Percentiles rank a stretch among this genome's conserved stretches.
Conservation (phyloP, 1,140 invertebrate species). For the Phymorhynchus buccinoides region DNA sequence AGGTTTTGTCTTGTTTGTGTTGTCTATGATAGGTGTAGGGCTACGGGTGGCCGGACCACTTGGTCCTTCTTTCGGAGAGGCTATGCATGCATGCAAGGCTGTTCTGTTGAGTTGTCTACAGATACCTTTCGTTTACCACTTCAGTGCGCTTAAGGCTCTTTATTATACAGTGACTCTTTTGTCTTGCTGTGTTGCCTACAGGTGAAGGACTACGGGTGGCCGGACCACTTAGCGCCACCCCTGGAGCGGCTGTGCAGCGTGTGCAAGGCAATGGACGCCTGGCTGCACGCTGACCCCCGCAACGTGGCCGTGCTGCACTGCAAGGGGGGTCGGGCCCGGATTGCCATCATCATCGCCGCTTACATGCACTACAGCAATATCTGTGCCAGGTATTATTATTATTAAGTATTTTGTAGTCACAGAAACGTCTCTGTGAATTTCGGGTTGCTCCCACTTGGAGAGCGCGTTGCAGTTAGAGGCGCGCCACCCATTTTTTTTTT, state of each 20-base stretch:
- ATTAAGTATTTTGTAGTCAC: no score
- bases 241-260: conserved; percentile 90
- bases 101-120: no score
- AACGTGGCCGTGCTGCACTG: conserved; percentile 91
- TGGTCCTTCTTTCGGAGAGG: conserved; percentile 91
- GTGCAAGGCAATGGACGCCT: conserved; percentile 93
- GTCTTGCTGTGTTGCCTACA: conserved; percentile 30
- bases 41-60: conserved; percentile 87
- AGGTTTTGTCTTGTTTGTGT: no score
- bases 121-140: no score
- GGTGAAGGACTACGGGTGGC: conserved; percentile 88
- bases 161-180: no score
- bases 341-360: conserved; percentile 89
- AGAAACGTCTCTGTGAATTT: no score
- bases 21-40: conserved; percentile 78
- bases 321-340: conserved; percentile 80
- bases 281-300: conserved; percentile 83
- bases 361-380: conserved; percentile 96
- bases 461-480: no score
- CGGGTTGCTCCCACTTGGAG: no score
- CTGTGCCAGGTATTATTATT: conserved; percentile 85
- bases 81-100: conserved; percentile 93
- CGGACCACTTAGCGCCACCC: conserved; percentile 87
- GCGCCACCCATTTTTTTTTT: no score
- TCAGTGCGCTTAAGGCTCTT: no score